Conservation (phyloP, 2,888 invertebrate species). For the Pycnomerus fuliginosus region DNA sequence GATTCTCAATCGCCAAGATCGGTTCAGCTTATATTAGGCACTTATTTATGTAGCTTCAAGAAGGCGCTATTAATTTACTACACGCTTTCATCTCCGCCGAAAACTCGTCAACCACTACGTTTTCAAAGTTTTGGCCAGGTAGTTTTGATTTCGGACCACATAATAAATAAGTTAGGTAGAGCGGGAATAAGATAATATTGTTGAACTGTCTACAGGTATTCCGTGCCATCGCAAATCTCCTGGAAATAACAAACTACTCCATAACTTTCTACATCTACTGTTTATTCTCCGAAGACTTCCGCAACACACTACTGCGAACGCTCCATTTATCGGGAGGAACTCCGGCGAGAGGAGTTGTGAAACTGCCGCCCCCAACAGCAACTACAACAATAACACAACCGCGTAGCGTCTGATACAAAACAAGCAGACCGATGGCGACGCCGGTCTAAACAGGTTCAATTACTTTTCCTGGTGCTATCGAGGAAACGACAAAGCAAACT, state of each 20-base stretch:
- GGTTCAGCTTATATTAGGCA: too few species aligned
- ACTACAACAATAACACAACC: conserved; percentile 50
- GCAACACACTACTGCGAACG: conserved; percentile 67
- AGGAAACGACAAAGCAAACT: conserved; percentile 16
- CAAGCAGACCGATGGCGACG: conserved; percentile 34
- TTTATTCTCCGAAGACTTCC: conserved; percentile 74
- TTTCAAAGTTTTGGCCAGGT: too few species aligned
- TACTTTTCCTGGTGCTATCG: conserved; percentile 20
- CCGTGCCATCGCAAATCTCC: conserved; percentile 68
- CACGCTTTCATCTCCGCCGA: too few species aligned
- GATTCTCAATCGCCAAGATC: too few species aligned
- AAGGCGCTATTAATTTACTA: too few species aligned
- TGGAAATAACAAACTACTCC: conserved; percentile 75
- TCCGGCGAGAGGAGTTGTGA: conserved; percentile 40
- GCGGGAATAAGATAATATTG: too few species aligned
- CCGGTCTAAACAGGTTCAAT: conserved; percentile 31
- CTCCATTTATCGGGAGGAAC: conserved; percentile 59
- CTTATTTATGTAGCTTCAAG: too few species aligned
- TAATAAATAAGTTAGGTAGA: too few species aligned
- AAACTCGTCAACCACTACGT: too few species aligned
- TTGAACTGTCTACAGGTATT: conserved; percentile 57
- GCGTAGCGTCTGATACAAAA: conserved; percentile 49
- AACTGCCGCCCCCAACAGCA: conserved; percentile 46
- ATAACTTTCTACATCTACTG: conserved; percentile 79
- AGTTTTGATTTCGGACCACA: too few species aligned